A percentile compares a stretch with the other conserved stretches of the same genome.
Evolutionary conservation across 2,113 vertebrate species (phyloP).

Genomic region (Saguinus midas): DNA sequence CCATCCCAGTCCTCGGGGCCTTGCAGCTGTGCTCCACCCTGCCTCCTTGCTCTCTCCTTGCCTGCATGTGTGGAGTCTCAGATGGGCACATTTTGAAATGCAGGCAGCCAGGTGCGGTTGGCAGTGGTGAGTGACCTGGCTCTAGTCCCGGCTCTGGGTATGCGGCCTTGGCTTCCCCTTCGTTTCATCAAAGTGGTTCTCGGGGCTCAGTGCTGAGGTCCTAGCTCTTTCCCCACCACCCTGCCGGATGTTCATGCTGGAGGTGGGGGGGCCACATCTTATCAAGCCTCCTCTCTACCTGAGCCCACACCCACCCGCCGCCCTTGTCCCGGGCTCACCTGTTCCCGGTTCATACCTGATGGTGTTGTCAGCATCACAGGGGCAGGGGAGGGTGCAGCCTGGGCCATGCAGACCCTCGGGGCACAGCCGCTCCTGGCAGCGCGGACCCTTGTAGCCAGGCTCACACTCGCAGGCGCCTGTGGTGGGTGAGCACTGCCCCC

Average conservation of each 20-base stretch:
- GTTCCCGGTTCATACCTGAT: conserved; percentile 86
- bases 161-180: not conserved
- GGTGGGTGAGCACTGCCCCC: conserved; percentile 95
- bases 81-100: not conserved
- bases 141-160: not conserved
- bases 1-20: not conserved
- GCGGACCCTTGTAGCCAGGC: conserved; percentile 93
- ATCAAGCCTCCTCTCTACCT: not conserved
- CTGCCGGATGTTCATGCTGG: not conserved
- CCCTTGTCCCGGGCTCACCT: not conserved
- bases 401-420: conserved; percentile 93
- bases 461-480: conserved; percentile 94
- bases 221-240: not conserved
- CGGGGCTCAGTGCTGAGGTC: not conserved
- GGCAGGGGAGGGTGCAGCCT: conserved; percentile 94
- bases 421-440: conserved; percentile 96
- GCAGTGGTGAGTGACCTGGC: not conserved
- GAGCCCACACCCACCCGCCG: not conserved
- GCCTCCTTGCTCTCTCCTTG: not conserved
- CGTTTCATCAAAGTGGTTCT: not conserved
- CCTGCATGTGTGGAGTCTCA: not conserved
- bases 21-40: not conserved
- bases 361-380: conserved; percentile 92
- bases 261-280: not conserved
- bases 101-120: not conserved